Base-by-base conservation (phyloP, 2,113 vertebrate species). In the Tyto alba region DNA sequence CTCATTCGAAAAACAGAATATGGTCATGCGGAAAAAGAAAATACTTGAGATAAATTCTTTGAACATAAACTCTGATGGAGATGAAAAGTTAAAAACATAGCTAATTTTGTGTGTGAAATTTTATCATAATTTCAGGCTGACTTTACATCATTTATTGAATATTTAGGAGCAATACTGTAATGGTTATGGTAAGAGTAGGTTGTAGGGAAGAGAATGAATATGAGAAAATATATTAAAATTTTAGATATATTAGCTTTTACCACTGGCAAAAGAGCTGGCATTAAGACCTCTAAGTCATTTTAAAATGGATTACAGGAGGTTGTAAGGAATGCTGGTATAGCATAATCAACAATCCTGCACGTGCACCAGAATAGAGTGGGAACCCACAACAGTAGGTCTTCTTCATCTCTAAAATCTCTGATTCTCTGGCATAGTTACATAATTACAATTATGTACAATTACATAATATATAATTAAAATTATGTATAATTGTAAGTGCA, bases 371-470 rank as follows among this genome's bases (percentile, higher is more conserved):
- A 89, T 13, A 73, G 45, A 62, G 56, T 89, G 56, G 14, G 38
- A 73, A 95, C 80, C 59, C 80, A 36, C 41, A 78, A 59, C 7
- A 43, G 47, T 89, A 76, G 50, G 30, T 71, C 91, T 87, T 96
- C 96, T 79, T 84, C 59, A 55, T 96, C 55, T 86, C 32, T 93
- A 90, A 92, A 76, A 95, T 91, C 71, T 96, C 90, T 92, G 82
- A 96, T 94, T 96, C 64, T 81, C 80, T 96, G 86, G 89, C 84
- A 97, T 40, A 95, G 96, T 88, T 96, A 56, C 68, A 80, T 94
- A 96, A 97, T 97, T 97, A 73, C 82, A 97, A 97, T 97, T 97
- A 95, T 79, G 43, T 80, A 77, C 90, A 97, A 97, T 97, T 97
- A 88, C 59, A 90, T 94, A 96, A 97, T 95, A 16, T 92, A 72